Percentiles rank a stretch among this genome's conserved stretches.
Conservation (phyloP, 2,113 vertebrate genomes). For the Festucalex cinctus region DNA sequence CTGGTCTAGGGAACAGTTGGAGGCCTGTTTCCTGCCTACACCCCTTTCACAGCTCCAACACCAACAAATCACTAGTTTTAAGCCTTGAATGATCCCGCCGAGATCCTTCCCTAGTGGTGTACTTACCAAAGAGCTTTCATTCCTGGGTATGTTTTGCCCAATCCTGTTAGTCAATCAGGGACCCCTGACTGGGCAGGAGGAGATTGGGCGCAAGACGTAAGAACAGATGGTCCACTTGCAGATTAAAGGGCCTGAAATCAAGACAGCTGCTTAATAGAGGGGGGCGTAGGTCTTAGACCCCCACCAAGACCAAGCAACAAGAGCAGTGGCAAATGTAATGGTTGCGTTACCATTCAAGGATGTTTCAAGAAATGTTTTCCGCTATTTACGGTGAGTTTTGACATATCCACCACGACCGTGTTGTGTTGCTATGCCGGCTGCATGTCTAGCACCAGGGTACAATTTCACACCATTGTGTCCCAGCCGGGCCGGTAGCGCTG, state of each 20-base stretch:
- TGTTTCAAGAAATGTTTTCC: no score
- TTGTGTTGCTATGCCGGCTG: conserved; percentile 55
- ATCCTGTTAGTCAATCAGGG: conserved; percentile 67
- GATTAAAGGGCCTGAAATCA: conserved; percentile 64
- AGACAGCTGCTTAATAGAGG: conserved; percentile 52
- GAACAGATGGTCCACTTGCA: conserved; percentile 70
- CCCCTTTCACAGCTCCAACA: conserved; percentile 52
- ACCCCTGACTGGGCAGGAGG: conserved; percentile 63
- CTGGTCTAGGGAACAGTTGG: conserved; percentile 67
- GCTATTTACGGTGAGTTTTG: no score
- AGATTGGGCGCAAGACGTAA: conserved; percentile 40
- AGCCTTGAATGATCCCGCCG: conserved; percentile 46
- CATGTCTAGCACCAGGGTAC: conserved; percentile 53
- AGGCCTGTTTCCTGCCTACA: conserved; percentile 44
- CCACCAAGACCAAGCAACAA: not conserved
- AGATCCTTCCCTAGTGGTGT: conserved; percentile 33
- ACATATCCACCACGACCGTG: conserved; percentile 31
- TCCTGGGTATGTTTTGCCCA: conserved; percentile 53
- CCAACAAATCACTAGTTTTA: conserved; percentile 67
- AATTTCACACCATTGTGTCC: conserved; percentile 68
- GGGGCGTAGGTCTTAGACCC: conserved; percentile 10
- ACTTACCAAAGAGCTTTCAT: conserved; percentile 49
- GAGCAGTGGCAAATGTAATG: not conserved
- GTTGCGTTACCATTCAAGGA: no score
- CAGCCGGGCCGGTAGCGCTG: conserved; percentile 43